Conservation (phyloP, 2,113 vertebrate species). For the Parotia lawesii region DNA sequence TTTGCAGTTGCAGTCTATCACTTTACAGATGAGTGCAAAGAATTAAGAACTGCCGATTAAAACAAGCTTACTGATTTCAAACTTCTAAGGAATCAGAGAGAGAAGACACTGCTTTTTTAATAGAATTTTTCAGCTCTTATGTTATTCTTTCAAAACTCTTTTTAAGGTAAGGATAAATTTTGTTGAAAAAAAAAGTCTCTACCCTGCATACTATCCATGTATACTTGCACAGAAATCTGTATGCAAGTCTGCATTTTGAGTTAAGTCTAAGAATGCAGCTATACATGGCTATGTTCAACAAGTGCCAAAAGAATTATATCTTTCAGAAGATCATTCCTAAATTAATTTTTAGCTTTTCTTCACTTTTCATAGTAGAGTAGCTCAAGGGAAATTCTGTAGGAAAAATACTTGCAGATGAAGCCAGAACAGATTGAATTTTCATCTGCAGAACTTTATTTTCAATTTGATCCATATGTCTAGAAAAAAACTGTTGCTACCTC, state of each 20-base stretch:
- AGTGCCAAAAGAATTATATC: background rate
- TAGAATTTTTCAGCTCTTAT: background rate
- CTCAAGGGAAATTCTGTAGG: background rate
- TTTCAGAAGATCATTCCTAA: background rate
- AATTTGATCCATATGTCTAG: background rate
- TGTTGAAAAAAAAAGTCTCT: background rate
- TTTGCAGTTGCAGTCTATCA: background rate
- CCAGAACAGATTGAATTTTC: background rate
- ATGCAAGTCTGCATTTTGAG: background rate
- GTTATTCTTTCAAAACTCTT: background rate
- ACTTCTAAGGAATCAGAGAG: background rate
- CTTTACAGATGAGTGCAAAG: background rate
- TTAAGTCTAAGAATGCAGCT: background rate
- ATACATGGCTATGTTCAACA: background rate
- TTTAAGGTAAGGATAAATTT: background rate
- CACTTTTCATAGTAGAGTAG: background rate
- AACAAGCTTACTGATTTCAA: background rate
- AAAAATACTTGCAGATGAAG: background rate
- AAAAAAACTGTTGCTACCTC: background rate
- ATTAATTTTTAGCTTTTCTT: background rate
- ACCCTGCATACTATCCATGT: accelerated
- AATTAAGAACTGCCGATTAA: background rate
- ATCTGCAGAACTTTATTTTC: background rate
- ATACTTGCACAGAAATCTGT: background rate
- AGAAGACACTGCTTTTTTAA: background rate